Conservation (phyloP, 2,888 invertebrate genomes). For the Volucella zonaria region DNA sequence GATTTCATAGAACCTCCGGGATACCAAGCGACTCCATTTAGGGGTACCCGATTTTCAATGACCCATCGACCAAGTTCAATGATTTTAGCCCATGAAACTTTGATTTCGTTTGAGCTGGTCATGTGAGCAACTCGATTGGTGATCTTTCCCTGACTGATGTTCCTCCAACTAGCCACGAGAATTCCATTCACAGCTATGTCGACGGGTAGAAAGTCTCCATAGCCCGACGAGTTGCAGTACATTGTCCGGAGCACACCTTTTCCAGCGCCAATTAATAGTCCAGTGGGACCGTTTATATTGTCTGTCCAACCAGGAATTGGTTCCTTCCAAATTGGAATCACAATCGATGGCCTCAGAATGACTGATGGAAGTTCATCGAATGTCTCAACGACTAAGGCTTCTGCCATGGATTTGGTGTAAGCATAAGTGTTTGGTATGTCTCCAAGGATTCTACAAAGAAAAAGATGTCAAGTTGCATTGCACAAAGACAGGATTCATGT, state of each 20-base stretch:
- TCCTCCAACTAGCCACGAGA: constrained; percentile 79
- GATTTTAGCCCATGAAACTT: constrained; percentile 94
- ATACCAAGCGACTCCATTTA: constrained; percentile 94
- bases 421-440: constrained; percentile 94
- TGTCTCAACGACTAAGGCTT: constrained; percentile 91
- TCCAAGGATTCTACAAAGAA: constrained; percentile 85
- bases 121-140: constrained; percentile 86
- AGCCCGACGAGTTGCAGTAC: constrained; percentile 90
- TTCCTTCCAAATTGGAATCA: constrained; percentile 93
- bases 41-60: constrained; percentile 89
- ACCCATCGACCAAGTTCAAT: constrained; percentile 91
- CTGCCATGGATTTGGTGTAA: constrained; percentile 95
- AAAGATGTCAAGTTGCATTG: constrained; percentile 1
- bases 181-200: constrained; percentile 90
- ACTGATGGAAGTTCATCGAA: constrained; percentile 90
- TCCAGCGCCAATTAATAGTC: constrained; percentile 90
- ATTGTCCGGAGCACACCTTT: constrained; percentile 95
- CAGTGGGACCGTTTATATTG: constrained; percentile 96
- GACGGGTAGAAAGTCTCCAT: constrained; percentile 91
- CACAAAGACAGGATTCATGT: too few relatives aligned
- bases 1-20: constrained; percentile 95
- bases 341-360: constrained; percentile 93
- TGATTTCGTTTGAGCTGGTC: constrained; percentile 91
- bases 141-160: constrained; percentile 76
- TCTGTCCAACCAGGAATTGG: constrained; percentile 96